Conservation (phyloP, 2,888 invertebrate genomes). For the Branchipolynoe longqiensis region DNA sequence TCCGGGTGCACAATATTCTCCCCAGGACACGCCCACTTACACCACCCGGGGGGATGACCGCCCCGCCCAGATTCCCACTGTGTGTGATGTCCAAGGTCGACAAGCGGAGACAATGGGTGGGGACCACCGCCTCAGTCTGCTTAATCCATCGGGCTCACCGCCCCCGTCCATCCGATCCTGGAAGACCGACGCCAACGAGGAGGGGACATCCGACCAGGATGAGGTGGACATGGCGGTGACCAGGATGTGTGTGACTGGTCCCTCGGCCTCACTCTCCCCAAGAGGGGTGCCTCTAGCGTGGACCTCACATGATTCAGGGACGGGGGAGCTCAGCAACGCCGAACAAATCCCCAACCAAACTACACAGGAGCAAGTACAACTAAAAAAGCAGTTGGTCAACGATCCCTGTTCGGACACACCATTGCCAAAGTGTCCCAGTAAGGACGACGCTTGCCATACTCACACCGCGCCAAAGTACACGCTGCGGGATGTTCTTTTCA, state of each 20-base stretch:
- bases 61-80: not conserved
- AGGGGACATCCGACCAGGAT: too few relatives aligned
- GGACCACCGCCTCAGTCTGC: not conserved
- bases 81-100: not conserved
- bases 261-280: too few relatives aligned
- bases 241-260: not conserved
- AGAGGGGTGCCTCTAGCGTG: not conserved
- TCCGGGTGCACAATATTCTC: too few relatives aligned
- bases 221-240: constrained; percentile 40
- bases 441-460: not conserved
- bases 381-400: too few relatives aligned
- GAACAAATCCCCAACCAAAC: not conserved
- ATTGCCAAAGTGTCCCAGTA: not conserved
- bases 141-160: not conserved
- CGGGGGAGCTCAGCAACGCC: not conserved
- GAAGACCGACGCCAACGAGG: too few relatives aligned
- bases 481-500: not conserved
- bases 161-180: not conserved
- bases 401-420: not conserved
- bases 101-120: not conserved
- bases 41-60: not conserved
- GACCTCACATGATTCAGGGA: not conserved
- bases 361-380: too few relatives aligned
- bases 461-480: not conserved
- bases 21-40: constrained; percentile 16